Conservation (phyloP, 2,113 vertebrate species). For the Poicephalus meyeri region DNA sequence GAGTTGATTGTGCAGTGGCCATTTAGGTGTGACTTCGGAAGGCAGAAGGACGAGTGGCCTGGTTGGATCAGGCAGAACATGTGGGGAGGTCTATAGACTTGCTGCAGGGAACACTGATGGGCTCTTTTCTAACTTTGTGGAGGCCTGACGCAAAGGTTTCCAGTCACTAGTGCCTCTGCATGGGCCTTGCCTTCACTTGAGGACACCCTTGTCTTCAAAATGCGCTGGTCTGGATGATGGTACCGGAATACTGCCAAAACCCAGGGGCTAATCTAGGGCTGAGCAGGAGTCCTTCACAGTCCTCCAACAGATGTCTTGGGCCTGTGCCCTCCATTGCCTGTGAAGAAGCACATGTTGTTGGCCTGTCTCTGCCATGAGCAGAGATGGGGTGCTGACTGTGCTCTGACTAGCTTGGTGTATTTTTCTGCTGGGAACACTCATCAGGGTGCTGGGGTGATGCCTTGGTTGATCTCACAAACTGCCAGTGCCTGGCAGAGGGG, state of each 20-base stretch:
- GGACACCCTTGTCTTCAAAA: background rate
- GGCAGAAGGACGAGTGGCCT: background rate
- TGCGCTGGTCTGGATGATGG: background rate
- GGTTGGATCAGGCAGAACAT: background rate
- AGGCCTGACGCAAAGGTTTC: background rate
- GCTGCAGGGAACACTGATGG: background rate
- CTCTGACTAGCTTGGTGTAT: background rate
- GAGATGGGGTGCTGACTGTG: background rate
- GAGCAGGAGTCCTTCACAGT: background rate
- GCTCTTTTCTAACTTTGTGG: background rate
- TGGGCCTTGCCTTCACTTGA: background rate
- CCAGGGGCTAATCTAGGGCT: background rate
- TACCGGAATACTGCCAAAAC: background rate
- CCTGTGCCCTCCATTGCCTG: background rate
- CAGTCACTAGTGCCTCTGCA: background rate
- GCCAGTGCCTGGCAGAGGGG: background rate
- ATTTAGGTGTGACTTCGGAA: background rate
- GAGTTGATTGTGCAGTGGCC: background rate
- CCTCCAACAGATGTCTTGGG: background rate
- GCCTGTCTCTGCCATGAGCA: background rate
- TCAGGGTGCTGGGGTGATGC: background rate
- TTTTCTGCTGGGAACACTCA: background rate
- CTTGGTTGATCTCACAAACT: background rate
- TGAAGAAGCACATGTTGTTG: background rate
- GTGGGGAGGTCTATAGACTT: background rate